Conservation (phyloP, 2,113 vertebrate genomes). For the Catharus minimus region DNA sequence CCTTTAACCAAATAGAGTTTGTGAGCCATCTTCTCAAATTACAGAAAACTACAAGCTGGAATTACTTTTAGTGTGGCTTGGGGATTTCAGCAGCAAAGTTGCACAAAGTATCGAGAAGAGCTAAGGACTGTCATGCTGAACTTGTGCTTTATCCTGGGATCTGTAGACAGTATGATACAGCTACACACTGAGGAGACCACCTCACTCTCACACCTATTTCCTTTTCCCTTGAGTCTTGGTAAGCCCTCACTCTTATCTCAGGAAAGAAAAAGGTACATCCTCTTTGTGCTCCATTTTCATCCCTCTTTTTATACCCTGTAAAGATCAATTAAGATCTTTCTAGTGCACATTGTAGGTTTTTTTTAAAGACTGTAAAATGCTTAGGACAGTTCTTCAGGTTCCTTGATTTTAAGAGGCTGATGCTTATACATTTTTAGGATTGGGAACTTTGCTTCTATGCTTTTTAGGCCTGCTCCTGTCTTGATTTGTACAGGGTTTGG, state of each 20-base stretch:
- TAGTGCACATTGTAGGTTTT: neutral
- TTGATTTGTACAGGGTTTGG: neutral
- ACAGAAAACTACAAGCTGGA: neutral
- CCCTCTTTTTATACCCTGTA: neutral
- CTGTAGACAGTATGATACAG: neutral
- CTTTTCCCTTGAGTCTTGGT: neutral
- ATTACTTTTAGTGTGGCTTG: neutral
- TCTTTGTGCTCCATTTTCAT: neutral
- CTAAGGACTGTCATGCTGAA: neutral
- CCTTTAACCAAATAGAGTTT: neutral
- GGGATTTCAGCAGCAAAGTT: neutral
- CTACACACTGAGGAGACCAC: neutral
- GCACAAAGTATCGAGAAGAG: rapidly evolving
- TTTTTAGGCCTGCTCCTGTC: neutral
- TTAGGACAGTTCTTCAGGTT: neutral
- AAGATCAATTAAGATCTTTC: neutral
- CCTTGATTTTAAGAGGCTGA: neutral
- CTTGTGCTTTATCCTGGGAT: neutral
- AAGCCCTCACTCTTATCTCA: neutral
- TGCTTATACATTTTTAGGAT: neutral
- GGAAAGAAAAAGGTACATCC: neutral
- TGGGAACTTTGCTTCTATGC: neutral
- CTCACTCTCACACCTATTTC: neutral
- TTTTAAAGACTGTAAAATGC: neutral
- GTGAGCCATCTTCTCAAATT: neutral